Conservation (phyloP, 2,797 vertebrate genomes). For the Scolopax rusticola region DNA sequence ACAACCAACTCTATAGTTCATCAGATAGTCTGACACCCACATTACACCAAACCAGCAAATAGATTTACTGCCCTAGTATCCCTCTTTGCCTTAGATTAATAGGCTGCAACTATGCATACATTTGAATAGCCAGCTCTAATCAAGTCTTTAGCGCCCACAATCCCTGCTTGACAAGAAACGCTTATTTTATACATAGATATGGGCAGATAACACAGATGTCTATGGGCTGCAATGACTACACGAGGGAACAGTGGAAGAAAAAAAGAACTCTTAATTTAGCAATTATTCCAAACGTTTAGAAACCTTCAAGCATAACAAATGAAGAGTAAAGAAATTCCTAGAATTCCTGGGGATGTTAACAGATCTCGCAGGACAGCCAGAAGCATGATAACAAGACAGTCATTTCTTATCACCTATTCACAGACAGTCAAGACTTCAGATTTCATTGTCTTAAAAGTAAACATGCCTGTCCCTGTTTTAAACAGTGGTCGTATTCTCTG, state of each 20-base stretch:
- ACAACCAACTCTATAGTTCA: background rate
- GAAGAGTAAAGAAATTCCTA: slow-evolving; percentile 59
- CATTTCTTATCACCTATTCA: slow-evolving; percentile 44
- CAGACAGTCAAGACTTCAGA: slow-evolving; percentile 27
- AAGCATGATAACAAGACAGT: slow-evolving; percentile 24
- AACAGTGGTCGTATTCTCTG: background rate
- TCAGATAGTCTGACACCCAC: background rate
- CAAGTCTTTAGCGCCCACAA: background rate
- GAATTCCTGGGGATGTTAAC: slow-evolving; percentile 62
- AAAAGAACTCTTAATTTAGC: background rate
- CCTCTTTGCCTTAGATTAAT: background rate
- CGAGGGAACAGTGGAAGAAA: background rate
- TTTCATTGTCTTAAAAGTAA: slow-evolving; percentile 46
- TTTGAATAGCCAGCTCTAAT: background rate
- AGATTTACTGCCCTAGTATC: background rate
- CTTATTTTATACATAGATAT: background rate
- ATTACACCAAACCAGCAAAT: background rate
- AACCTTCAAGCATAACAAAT: slow-evolving; percentile 26
- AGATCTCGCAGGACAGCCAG: slow-evolving; percentile 53
- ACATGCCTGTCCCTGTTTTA: background rate
- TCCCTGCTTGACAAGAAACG: background rate
- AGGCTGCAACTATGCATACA: background rate
- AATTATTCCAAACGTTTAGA: background rate
- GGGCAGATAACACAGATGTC: background rate
- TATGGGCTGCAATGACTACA: background rate